Evolutionary conservation across 1,140 invertebrate genomes (phyloP), one percentile per base, ranked within the genome.

Genomic region (Danaus melanippus): DNA sequence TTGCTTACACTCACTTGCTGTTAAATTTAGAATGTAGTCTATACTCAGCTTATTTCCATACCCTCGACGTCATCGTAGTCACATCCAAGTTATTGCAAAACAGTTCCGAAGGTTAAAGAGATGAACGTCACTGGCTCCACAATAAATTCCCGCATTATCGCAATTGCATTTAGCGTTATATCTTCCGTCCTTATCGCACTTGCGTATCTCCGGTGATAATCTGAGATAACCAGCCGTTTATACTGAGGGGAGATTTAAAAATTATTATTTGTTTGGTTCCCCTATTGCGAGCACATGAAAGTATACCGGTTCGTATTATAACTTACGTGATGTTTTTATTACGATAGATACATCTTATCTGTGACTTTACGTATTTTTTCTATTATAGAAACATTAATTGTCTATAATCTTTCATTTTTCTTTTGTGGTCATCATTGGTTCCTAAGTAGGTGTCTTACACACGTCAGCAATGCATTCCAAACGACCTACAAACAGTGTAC

Each of bases 1-100:
- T 77, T 83, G 76, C 80, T 86, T 84, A 81, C 83, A 84, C 79
- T 79, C 72, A 82, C 79, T 75, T 77, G 74, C 66, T 74, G 75
- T 75, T 85, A 86, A 81, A 81, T 83, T 86, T 84, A 86, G 80
- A 84, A 83, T 75, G 79, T 64, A 64, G 62, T 73, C 66, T 57
- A 66, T 69, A 71, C 71, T 71, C 76, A 71, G 75, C 69, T 68
- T 82, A 79, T 21, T 45, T 55, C 45, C n/a, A 56, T 56, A 53
- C 46, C 12, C 58, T 46, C 46, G 44, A 56, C 61, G 50, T 59
- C 61, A 60, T 52, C 44, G 41, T 42, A 17, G 15, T 53, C 44
- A 47, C 45, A 54, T 47, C 17, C 39, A 54, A 54, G 39, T 32
- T 32, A 32, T 32, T 32, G 21, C 21, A 32, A 32, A 32, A 32